Base-by-base conservation (phyloP, 2,888 invertebrate genomes). In the Escarpia spicata region DNA sequence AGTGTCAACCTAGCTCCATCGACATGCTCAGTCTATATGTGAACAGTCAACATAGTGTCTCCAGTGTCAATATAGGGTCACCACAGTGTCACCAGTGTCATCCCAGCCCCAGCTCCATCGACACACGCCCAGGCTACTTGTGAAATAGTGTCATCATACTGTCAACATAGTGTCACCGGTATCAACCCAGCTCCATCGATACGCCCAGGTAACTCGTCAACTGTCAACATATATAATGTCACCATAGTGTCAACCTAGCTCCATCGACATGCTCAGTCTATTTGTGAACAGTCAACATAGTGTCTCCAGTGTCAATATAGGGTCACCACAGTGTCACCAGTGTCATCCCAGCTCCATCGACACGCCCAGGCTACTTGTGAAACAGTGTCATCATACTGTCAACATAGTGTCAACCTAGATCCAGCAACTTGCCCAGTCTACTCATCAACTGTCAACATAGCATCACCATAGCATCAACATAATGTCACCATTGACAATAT, bases 61-160 rank as follows among this genome's bases (percentile, higher is more conserved):
- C 6, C 45, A 9, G 45, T 45, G 45, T 37, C 37, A 37, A 37
- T 37, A 37, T 37, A 37, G n/a, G n/a, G n/a, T 45, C 45, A 45
- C 6, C 8, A 52, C 15, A 52, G 37, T 37, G 37, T 37, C 37
- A 37, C 37, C 37, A 37, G 37, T 37, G 1, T 37, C 37, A 37
- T 37, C 37, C 95, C 91, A n/a, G n/a, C 12, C 95, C 95, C 91
- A 95, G 92, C 93, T 95, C 95, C 94, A 94, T 95, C 43, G 94
- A 95, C n/a, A 95, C n/a, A 95, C 92, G 10, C 93, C 52, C 43
- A 95, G 93, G 12, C 91, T 45, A 31, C 95, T 92, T 31, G 92
- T 6, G 3, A n/a, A 10, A 12, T 52, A 26, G 75, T 26, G 2
- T 52, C 8, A 52, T 10, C 75, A n/a, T n/a, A 26, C 19, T 26